Conservation (phyloP, 2,888 invertebrate species). For the Erpobdella octoculata region DNA sequence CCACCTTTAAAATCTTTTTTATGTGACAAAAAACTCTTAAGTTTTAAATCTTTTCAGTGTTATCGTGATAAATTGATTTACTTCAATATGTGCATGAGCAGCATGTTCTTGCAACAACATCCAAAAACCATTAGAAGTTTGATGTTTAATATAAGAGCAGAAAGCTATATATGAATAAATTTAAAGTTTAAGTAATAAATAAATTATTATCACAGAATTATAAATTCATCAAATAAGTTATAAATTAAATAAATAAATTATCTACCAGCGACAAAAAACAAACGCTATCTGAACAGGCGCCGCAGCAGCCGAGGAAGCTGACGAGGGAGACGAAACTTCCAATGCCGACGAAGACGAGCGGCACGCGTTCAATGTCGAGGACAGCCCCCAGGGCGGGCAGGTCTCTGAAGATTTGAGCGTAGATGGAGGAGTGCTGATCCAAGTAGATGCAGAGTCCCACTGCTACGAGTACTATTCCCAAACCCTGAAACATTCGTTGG, state of each 20-base stretch:
- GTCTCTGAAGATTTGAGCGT: slow-evolving; percentile 10
- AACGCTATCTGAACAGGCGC: slow-evolving; percentile 22
- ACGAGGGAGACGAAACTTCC: slow-evolving; percentile 19
- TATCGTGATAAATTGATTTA: too few species aligned
- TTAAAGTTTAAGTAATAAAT: too few species aligned
- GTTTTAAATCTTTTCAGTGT: too few species aligned
- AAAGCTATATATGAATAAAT: too few species aligned
- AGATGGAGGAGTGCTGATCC: slow-evolving; percentile 10
- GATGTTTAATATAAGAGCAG: too few species aligned
- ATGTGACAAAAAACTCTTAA: too few species aligned
- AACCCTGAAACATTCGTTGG: neutral
- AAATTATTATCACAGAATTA: too few species aligned
- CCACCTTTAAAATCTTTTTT: too few species aligned
- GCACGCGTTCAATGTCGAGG: slow-evolving; percentile 17
- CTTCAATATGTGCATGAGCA: too few species aligned
- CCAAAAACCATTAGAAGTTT: too few species aligned
- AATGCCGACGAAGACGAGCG: slow-evolving; percentile 6
- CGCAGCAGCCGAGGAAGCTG: slow-evolving; percentile 29
- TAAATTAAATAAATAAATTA: neutral
- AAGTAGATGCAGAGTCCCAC: slow-evolving; percentile 7
- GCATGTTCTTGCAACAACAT: too few species aligned
- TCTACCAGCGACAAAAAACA: slow-evolving; percentile 26
- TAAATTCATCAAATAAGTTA: neutral
- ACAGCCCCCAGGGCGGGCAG: slow-evolving; percentile 16
- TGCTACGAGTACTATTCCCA: slow-evolving; percentile 15